Evolutionary conservation across 2,797 vertebrate genomes (phyloP), one percentile per base, ranked within the genome.

Genomic region (Cyclura pinguis): DNA sequence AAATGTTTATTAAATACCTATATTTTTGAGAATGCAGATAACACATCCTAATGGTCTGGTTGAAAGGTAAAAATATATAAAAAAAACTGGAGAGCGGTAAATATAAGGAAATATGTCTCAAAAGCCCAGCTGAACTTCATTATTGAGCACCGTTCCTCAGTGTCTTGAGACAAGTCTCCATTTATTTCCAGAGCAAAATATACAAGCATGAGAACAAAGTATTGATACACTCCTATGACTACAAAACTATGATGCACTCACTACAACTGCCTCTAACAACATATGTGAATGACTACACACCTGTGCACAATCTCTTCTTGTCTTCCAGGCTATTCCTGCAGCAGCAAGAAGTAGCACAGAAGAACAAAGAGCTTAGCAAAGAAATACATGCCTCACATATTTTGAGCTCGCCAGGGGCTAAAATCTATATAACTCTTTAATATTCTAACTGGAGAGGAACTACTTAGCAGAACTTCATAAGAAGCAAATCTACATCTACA

Each of bases 161-260:
- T 69, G 29, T 62, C 59, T 59, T 59, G 1, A 62, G 20, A 22
- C 20, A 62, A 8, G 7, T 24, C 59, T 62, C 59, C 9, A 10
- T 32, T 32, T 69, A 29, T 69, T 69, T 69, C 67, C 27, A 32
- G 24, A 24, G 29, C 6, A 47, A 67, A 87, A 80, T 22, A 80
- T 87, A 42, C 38, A 87, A 35, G 57, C 72, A 86, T 14, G 55
- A 85, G 29, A 85, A 73, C 67, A 85, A 85, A 57, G 29, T 29
- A 24, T 18, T 55, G 74, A 74, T 57, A 10, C 6, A 55, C 22
- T 27, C 50, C 22, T 57, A 73, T 57, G n/a, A 74, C 69, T 86
- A 86, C 32, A 85, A 73, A 73, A 55, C 32, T 32, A 85, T 73
- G 67, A 85, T 85, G 84, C 50, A 74, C 18, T 73, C 50, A 74